Percentiles rank a stretch among this genome's conserved stretches.
Conservation (phyloP, 2,888 invertebrate species). For the Siphlonurus alternatus region DNA sequence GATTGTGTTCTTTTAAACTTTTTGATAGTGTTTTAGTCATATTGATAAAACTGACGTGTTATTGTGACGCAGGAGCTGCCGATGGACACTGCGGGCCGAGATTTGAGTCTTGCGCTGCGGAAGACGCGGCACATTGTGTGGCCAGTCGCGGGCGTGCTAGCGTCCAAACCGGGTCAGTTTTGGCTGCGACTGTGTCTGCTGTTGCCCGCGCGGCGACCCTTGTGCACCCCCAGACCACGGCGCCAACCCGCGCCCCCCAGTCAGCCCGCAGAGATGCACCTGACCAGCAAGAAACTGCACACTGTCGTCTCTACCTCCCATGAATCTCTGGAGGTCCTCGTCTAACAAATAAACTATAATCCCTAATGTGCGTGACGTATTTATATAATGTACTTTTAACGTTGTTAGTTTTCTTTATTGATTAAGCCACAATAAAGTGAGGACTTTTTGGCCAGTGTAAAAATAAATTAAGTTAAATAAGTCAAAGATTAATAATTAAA, state of each 20-base stretch:
- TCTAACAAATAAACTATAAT: too few species aligned
- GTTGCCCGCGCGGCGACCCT: background rate
- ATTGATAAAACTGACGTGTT: too few species aligned
- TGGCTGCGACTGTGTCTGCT: constrained; percentile 1
- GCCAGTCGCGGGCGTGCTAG: background rate
- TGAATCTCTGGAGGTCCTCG: background rate
- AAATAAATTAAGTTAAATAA: too few species aligned
- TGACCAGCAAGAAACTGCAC: background rate
- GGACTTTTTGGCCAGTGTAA: too few species aligned
- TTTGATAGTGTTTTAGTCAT: too few species aligned
- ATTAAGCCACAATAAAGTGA: too few species aligned
- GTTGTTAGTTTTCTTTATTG: too few species aligned
- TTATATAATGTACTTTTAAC: too few species aligned
- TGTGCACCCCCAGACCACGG: background rate
- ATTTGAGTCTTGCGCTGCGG: background rate
- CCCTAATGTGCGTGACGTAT: too few species aligned
- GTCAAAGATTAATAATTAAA: too few species aligned
- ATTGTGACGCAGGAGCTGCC: background rate
- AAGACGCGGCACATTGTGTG: constrained; percentile 4
- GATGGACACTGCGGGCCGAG: background rate
- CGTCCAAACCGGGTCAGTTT: background rate
- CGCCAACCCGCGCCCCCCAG: background rate
- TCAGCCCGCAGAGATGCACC: background rate
- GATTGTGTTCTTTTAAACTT: too few species aligned
- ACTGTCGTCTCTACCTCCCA: background rate